Conservation (phyloP, 2,888 invertebrate species). For the Cheilosia impressa region DNA sequence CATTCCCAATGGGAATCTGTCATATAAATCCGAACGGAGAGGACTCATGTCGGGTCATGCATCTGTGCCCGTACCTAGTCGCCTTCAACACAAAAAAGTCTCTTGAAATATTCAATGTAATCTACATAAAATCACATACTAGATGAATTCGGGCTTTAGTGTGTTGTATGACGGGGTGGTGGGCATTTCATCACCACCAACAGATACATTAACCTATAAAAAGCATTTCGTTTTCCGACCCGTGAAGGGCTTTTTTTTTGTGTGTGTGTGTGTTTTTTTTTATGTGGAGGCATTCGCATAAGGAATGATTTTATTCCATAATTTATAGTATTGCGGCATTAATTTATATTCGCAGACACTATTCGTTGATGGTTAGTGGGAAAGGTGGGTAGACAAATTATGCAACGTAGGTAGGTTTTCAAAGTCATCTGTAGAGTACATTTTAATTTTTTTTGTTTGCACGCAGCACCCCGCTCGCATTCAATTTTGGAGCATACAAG, state of each 20-base stretch:
- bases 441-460: too few relatives aligned
- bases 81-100: slow-evolving; percentile 13
- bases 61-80: slow-evolving; percentile 14
- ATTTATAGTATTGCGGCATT: background rate
- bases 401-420: too few relatives aligned
- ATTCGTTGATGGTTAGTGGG: too few relatives aligned
- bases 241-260: slow-evolving; percentile 11
- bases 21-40: slow-evolving; percentile 65
- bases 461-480: too few relatives aligned
- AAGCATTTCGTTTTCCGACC: slow-evolving; percentile 16
- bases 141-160: slow-evolving; percentile 22
- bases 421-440: too few relatives aligned
- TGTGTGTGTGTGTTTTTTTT: background rate
- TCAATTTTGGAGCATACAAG: too few relatives aligned
- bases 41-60: slow-evolving; percentile 40
- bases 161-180: slow-evolving; percentile 15
- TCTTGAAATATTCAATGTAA: slow-evolving; percentile 69
- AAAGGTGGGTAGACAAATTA: too few relatives aligned
- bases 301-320: background rate
- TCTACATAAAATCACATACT: slow-evolving; percentile 69
- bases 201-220: slow-evolving; percentile 48
- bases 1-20: slow-evolving; percentile 66
- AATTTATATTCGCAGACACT: background rate
- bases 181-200: slow-evolving; percentile 18
- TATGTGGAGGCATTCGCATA: background rate